Conservation (phyloP, 1,140 invertebrate genomes). For the Dreissena polymorpha region DNA sequence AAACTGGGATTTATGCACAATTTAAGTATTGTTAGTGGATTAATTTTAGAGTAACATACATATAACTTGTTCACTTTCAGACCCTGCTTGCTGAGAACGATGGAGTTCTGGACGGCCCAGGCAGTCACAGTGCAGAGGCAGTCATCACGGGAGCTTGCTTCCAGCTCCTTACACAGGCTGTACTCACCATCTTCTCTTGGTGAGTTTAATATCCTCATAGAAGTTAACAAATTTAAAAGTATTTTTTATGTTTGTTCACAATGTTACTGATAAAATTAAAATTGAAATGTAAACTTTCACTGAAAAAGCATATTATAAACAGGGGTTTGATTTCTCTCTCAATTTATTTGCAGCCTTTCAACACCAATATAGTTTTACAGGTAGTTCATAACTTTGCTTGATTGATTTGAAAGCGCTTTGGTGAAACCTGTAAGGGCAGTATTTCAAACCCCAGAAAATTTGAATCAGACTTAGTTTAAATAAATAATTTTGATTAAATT, state of each 20-base stretch:
- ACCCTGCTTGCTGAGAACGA: constrained; percentile 82
- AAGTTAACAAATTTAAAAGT: background rate
- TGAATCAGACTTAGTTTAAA: too few species aligned
- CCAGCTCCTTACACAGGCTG: constrained; percentile 82
- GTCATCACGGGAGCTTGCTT: constrained; percentile 82
- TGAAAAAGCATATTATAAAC: background rate
- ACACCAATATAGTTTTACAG: too few species aligned
- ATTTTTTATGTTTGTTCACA: background rate
- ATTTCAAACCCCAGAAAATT: too few species aligned
- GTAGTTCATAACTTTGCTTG: too few species aligned
- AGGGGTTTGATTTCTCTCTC: background rate
- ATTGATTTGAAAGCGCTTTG: too few species aligned
- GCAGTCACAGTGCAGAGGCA: constrained; percentile 81
- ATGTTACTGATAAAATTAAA: background rate
- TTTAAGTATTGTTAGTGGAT: too few species aligned
- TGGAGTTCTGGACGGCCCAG: constrained; percentile 82
- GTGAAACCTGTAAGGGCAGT: too few species aligned
- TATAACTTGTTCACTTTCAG: constrained; percentile 57
- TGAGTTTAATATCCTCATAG: constrained; percentile 72
- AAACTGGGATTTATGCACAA: too few species aligned
- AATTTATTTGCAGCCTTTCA: too few species aligned
- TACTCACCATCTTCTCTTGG: constrained; percentile 87
- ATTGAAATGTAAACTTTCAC: too few species aligned
- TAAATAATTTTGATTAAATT: too few species aligned
- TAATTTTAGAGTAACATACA: too few species aligned